Evolutionary conservation across 2,888 invertebrate genomes (phyloP).

Genomic region (Ophion obscuratus): DNA sequence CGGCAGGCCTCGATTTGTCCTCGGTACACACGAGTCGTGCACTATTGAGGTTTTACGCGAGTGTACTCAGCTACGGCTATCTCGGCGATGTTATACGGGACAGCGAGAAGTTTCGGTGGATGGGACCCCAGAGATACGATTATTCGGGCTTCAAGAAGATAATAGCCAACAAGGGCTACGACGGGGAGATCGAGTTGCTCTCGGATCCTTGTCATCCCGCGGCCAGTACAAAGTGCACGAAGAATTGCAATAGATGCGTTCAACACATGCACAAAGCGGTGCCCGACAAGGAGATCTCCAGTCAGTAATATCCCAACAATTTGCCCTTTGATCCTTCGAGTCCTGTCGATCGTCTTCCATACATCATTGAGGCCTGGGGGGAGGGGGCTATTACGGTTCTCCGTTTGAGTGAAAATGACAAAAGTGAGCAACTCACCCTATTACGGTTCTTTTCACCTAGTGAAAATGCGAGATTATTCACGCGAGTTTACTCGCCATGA

Average conservation of each 20-base stretch:
- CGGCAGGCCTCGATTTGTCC: constrained; percentile 90
- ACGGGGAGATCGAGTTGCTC: constrained; percentile 87
- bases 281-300: constrained; percentile 78
- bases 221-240: constrained; percentile 84
- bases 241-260: constrained; percentile 84
- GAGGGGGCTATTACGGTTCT: no score
- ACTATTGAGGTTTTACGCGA: constrained; percentile 89
- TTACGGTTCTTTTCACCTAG: no score
- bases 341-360: no score
- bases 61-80: constrained; percentile 93
- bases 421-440: no score
- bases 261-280: constrained; percentile 76
- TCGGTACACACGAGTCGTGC: constrained; percentile 88
- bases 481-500: no score
- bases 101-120: constrained; percentile 93
- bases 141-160: constrained; percentile 90
- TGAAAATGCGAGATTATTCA: no score
- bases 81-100: constrained; percentile 92
- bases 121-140: constrained; percentile 94
- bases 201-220: constrained; percentile 84
- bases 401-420: no score
- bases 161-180: constrained; percentile 87
- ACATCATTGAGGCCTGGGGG: no score
- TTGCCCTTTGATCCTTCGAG: background rate
- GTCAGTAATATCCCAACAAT: constrained; percentile 71